Evolutionary conservation across 2,888 invertebrate genomes (phyloP), one percentile per base, ranked within the genome.

Genomic region (Xanthia icteritia): DNA sequence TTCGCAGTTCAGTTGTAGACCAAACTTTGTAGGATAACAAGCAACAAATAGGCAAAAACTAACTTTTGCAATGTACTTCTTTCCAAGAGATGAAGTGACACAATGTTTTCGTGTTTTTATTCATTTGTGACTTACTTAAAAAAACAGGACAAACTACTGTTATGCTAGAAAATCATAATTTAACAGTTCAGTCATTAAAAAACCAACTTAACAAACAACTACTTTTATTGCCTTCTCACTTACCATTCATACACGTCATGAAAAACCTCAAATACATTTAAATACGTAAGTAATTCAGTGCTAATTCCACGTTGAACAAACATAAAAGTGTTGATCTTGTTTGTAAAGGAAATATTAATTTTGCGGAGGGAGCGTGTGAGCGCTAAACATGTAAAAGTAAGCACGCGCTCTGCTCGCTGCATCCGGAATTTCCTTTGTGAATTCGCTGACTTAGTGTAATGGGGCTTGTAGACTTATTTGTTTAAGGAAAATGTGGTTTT

Each of bases 371-470:
- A 80, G 61, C 73, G 74, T 67, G 69, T 64, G 84, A 70, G 81
- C 72, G 73, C 54, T 84, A 81, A 89, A 83, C 78, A 82, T 84
- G 58, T 72, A 69, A 80, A 87, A 87, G 83, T 87, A 84, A 89
- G 82, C 79, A 79, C 79, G 54, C 71, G 75, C 60, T 51, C 71
- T 73, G 82, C 71, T 75, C 77, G 82, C 76, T 89, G 90, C 86
- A 90, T 67, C 81, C 81, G 73, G 87, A 89, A 89, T 89, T 91
- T 89, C 85, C 87, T 90, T 90, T 90, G 88, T 88, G 84, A 89
- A 88, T 86, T 86, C 79, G 82, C 82, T 72, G 76, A 84, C 86
- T 88, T 84, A 79, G 66, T 76, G 27, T 88, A 85, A 89, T 75
- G 83, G 76, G 8, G 76, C 48, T 45, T 85, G 61, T 75, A 82